These are phyloP conservation scores for Rambutsinella grinnellia DNA, from an alignment of 2,888 invertebrate species.

Conservation along the genomic window DNA sequence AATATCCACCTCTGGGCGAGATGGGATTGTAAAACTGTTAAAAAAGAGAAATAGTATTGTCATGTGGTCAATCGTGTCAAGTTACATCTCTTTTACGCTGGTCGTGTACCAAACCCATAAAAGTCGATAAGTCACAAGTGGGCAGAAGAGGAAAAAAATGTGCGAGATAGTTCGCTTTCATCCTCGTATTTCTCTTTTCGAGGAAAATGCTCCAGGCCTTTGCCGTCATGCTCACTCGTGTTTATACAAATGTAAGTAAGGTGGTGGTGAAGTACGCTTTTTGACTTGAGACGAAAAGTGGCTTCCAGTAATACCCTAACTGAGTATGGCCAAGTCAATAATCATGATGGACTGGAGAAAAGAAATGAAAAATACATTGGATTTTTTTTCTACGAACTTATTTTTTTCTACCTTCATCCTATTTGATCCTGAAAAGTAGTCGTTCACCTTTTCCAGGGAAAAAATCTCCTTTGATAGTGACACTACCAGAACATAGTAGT, in stretches of 20 bases:
- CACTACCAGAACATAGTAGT: too few species aligned
- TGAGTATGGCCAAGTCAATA: too few species aligned
- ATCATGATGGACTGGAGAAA: too few species aligned
- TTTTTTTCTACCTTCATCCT: too few species aligned
- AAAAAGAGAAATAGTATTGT: neutral
- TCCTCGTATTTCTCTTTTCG: slow-evolving; percentile 6
- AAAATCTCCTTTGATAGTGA: too few species aligned
- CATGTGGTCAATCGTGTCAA: neutral
- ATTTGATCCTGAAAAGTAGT: too few species aligned
- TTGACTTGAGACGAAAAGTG: neutral
- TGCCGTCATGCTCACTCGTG: neutral
- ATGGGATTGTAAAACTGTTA: too few species aligned
- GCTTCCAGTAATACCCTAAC: too few species aligned
- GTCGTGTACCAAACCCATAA: neutral
- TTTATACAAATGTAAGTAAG: neutral
- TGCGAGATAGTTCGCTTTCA: slow-evolving; percentile 10
- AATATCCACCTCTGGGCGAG: too few species aligned
- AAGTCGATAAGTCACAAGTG: neutral
- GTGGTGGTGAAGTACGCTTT: neutral
- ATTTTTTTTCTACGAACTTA: too few species aligned
- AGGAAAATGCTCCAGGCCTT: slow-evolving; percentile 4
- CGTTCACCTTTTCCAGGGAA: too few species aligned
- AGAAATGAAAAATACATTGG: too few species aligned
- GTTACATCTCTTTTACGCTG: neutral
- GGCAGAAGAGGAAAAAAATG: neutral